These are phyloP conservation scores for Seira sanloemensis DNA, from an alignment of 2,888 invertebrate genomes.

Conservation along the genomic window DNA sequence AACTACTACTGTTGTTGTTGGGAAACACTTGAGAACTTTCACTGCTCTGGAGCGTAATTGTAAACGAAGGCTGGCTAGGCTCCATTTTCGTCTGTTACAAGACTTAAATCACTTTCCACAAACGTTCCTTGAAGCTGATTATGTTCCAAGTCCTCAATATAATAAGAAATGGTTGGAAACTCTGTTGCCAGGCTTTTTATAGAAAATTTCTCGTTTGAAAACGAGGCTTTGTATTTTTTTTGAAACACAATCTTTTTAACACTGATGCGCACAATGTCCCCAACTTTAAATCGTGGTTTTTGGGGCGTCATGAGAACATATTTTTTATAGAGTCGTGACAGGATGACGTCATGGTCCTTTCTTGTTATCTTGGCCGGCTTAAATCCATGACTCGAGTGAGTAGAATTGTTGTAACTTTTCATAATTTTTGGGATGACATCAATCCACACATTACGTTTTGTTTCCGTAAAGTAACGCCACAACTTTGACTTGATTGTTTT, in stretches of 20 bases:
- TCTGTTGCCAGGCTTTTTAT: no score
- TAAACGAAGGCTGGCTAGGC: neutral
- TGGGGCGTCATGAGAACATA: neutral
- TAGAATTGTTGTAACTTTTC: neutral
- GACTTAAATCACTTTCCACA: neutral
- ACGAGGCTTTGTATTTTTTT: neutral
- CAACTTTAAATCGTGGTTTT: neutral
- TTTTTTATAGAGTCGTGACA: neutral
- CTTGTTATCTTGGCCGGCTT: neutral
- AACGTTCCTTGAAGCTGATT: neutral
- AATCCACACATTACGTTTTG: neutral
- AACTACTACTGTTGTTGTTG: neutral
- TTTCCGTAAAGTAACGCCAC: neutral
- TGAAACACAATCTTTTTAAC: constrained; percentile 2
- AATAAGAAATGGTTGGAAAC: no score
- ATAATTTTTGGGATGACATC: neutral
- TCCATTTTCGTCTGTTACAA: neutral
- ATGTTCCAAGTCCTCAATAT: no score
- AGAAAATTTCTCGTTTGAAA: neutral
- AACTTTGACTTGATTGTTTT: neutral
- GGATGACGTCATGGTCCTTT: neutral
- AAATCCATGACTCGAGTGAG: neutral
- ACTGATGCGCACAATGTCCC: neutral
- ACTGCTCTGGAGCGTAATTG: neutral
- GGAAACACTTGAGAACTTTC: neutral